Conservation (phyloP, 2,888 invertebrate species). For the Laothoe populi region DNA sequence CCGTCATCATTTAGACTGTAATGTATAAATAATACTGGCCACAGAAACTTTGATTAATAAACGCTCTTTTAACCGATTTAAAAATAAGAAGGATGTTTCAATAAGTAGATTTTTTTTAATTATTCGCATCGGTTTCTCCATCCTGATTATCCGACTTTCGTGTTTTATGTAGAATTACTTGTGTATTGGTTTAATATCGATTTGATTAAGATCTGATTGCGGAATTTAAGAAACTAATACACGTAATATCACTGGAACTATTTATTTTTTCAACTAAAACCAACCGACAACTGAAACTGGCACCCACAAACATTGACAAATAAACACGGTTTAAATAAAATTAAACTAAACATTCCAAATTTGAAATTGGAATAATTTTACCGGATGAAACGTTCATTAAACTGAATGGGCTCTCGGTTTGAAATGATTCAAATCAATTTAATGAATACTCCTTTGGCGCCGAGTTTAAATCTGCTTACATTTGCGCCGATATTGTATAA, state of each 20-base stretch:
- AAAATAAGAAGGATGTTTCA: too few relatives aligned
- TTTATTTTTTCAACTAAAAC: not conserved
- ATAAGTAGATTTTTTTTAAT: too few relatives aligned
- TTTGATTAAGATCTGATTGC: too few relatives aligned
- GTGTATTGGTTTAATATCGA: too few relatives aligned
- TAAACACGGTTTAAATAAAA: slow-evolving; percentile 16
- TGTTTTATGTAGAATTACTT: too few relatives aligned
- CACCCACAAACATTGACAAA: not conserved
- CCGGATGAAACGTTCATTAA: slow-evolving; percentile 20
- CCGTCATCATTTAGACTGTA: too few relatives aligned
- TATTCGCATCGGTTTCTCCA: too few relatives aligned
- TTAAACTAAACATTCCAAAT: slow-evolving; percentile 14
- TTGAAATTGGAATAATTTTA: slow-evolving; percentile 18
- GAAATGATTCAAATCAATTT: slow-evolving; percentile 23
- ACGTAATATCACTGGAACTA: too few relatives aligned
- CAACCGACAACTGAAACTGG: not conserved
- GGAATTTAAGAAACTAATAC: too few relatives aligned
- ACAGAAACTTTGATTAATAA: not conserved
- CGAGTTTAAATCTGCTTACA: slow-evolving; percentile 23
- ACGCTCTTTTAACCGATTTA: too few relatives aligned
- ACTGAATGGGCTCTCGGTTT: slow-evolving; percentile 19
- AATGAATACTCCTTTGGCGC: slow-evolving; percentile 21
- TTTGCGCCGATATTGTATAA: slow-evolving; percentile 15
- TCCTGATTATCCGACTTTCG: too few relatives aligned
- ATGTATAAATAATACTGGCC: too few relatives aligned